Conservation (phyloP, 2,113 vertebrate genomes). For the Hippoglossus stenolepis region DNA sequence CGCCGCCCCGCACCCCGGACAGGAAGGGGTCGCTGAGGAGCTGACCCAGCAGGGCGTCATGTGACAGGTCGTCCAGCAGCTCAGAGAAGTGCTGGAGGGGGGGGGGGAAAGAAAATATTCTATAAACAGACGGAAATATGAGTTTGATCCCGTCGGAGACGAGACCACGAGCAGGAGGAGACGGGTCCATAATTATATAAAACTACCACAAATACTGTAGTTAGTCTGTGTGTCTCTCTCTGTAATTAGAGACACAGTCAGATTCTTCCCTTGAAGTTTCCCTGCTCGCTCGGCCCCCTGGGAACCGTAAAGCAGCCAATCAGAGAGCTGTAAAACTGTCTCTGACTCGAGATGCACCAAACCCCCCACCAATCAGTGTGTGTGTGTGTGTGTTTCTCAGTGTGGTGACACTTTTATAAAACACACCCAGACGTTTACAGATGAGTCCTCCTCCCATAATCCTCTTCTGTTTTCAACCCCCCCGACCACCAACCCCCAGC, state of each 20-base stretch:
- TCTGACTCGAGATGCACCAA: too few relatives aligned
- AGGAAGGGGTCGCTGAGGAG: constrained; percentile 97
- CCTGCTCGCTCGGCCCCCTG: neutral
- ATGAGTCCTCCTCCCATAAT: constrained; percentile 11
- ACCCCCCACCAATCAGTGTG: constrained; percentile 6
- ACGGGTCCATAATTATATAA: too few relatives aligned
- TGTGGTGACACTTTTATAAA: constrained; percentile 38
- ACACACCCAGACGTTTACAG: neutral
- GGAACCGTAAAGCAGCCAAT: constrained; percentile 18
- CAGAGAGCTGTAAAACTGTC: constrained; percentile 16
- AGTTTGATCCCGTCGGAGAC: neutral
- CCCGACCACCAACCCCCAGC: neutral
- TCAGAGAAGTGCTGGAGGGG: constrained; percentile 92
- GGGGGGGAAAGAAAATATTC: neutral
- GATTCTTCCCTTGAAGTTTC: constrained; percentile 3
- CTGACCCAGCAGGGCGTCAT: constrained; percentile 94
- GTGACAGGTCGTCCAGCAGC: constrained; percentile 95
- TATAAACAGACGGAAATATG: neutral
- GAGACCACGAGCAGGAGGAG: neutral
- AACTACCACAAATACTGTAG: too few relatives aligned
- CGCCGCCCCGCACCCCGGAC: constrained; percentile 79
- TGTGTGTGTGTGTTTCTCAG: constrained; percentile 33
- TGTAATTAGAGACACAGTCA: constrained; percentile 53
- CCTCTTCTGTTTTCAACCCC: constrained; percentile 7
- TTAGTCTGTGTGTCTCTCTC: neutral